Conservation (phyloP, 2,797 vertebrate species). For the Atherinosoma microstoma region DNA sequence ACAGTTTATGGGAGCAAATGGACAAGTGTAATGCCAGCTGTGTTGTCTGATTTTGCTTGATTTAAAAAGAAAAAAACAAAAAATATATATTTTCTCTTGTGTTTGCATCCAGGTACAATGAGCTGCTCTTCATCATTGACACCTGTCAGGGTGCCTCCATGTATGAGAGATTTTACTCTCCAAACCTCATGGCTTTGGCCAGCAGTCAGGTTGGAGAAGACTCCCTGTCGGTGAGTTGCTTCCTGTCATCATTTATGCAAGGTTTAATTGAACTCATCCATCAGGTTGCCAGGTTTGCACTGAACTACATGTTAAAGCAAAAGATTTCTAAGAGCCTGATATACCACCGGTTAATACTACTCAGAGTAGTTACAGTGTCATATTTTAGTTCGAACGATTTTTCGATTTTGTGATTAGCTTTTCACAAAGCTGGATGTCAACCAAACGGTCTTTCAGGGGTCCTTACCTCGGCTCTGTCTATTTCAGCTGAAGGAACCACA, state of each 20-base stretch:
- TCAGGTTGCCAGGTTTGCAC: constrained; percentile 8
- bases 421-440: no score
- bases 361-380: neutral
- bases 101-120: constrained; percentile 89
- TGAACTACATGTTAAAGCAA: no score
- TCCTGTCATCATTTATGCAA: neutral
- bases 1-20: constrained; percentile 54
- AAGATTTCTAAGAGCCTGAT: no score
- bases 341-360: neutral
- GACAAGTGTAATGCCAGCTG: constrained; percentile 37
- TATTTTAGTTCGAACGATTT: no score
- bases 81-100: constrained; percentile 2
- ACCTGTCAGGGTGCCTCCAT: constrained; percentile 99
- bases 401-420: no score
- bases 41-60: constrained; percentile 24
- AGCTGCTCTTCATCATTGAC: constrained; percentile 97
- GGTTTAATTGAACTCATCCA: constrained; percentile 19
- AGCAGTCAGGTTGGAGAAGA: constrained; percentile 99
- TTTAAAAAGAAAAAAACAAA: constrained; percentile 1
- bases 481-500: no score
- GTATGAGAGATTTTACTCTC: constrained; percentile 98
- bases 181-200: constrained; percentile 96
- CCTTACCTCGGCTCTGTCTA: no score
- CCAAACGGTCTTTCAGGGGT: no score
- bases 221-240: constrained; percentile 92